Evolutionary conservation across 2,113 vertebrate genomes (phyloP), one percentile per base, ranked within the genome.

Genomic region (Semnornis frantzii): DNA sequence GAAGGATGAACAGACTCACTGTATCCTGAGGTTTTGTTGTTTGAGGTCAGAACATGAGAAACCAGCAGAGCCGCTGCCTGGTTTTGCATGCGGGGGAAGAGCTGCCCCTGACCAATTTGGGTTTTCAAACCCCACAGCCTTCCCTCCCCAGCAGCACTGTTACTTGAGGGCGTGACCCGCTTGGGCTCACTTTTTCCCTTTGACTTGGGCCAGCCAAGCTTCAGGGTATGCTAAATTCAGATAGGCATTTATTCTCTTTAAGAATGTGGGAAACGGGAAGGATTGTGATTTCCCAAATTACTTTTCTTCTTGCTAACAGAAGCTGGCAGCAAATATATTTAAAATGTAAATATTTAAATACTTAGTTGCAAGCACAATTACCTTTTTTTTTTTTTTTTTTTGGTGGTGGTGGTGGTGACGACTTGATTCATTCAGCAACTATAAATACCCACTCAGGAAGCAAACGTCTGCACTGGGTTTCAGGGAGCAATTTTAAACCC

Each of bases 301-400:
- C 88, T 96, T 97, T 96, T 95, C 90, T 95, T 92, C 93, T 90
- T 15, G 10, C 90, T 92, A 89, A 71, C 82, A 95, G 92, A 95
- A 97, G 92, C 95, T 97, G 96, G 94, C 71, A 88, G 96, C 95
- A 96, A 94, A 94, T 94, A 97, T 97, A 96, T 96, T 89, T 94
- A 92, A 92, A 97, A 93, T 42, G 85, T 97, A 97, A 97, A 98
- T 96, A 96, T 90, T 92, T 95, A 95, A 93, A 93, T 69, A 93
- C 90, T 57, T 84, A 46, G 80, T 27, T 42, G 59, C 87, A 84
- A 95, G 85, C 34, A 86, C 71, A 92, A 94, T 95, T 94, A 92
- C 87, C 81, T 94, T 82, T 64, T 74, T 50, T 83, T 76, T 85
- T 52, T 48, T 50, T 18, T 68, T 21, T 10, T 39, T 25, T 16